Evolutionary conservation across 1,140 invertebrate genomes (phyloP).

Genomic region (Calliopsis andreniformis): DNA sequence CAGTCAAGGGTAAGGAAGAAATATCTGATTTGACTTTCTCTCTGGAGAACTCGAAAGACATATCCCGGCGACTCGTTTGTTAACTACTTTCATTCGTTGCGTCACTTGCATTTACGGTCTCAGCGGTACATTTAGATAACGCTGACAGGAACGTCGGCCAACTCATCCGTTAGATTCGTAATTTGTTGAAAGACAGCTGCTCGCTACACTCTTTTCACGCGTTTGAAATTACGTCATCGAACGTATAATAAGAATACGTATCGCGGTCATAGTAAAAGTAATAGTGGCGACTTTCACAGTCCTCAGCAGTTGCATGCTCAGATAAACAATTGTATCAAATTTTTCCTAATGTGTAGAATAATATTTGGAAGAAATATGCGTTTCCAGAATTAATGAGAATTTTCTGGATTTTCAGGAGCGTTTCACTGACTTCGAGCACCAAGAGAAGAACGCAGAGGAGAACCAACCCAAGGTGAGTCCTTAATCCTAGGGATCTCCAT

Average conservation of each 20-base stretch:
- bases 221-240: too few relatives aligned
- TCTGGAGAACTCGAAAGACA: conserved; percentile 2
- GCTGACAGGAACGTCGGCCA: background rate
- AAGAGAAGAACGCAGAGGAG: conserved; percentile 68
- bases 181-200: too few relatives aligned
- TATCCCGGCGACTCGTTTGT: conserved; percentile 18
- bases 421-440: conserved; percentile 64
- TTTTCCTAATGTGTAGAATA: too few relatives aligned
- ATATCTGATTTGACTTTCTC: conserved; percentile 18
- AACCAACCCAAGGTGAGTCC: conserved; percentile 72
- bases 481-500: background rate
- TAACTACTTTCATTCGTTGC: conserved; percentile 62
- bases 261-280: too few relatives aligned
- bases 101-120: conserved; percentile 35
- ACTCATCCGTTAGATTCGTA: background rate
- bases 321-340: too few relatives aligned
- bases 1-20: conserved; percentile 46
- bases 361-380: too few relatives aligned
- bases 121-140: background rate
- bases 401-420: conserved; percentile 66
- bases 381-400: conserved; percentile 20
- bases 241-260: too few relatives aligned
- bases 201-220: too few relatives aligned
- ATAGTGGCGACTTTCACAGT: too few relatives aligned
- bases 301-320: too few relatives aligned